phyloP scores from a whole-genome alignment of 2,888 invertebrate species.

The Ceraclea dissimilis region DNA sequence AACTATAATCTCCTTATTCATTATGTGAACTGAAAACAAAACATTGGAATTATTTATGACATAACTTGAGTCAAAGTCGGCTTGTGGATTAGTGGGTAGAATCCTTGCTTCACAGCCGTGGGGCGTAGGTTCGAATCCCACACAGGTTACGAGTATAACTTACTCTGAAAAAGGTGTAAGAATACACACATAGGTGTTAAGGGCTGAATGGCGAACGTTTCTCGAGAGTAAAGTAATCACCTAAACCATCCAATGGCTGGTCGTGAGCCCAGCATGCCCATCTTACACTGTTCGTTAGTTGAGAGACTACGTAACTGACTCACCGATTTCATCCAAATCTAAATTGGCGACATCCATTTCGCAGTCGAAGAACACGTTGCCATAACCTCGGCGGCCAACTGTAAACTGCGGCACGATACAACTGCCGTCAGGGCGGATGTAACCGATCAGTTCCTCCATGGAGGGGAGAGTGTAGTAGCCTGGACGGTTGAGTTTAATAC shows the following conservation, averaged over 20 bases:
- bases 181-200: too few relatives aligned
- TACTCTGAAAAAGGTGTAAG: too few relatives aligned
- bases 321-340: slow-evolving; percentile 79
- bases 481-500: slow-evolving; percentile 65
- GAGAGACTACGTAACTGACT: slow-evolving; percentile 29
- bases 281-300: too few relatives aligned
- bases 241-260: too few relatives aligned
- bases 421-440: slow-evolving; percentile 64
- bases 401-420: slow-evolving; percentile 84
- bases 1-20: slow-evolving; percentile 89
- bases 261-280: too few relatives aligned
- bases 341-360: slow-evolving; percentile 77
- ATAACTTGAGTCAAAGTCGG: neutral
- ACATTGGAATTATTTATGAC: slow-evolving; percentile 8
- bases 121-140: too few relatives aligned
- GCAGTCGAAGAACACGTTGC: slow-evolving; percentile 81
- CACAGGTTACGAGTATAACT: too few relatives aligned
- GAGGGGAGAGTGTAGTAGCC: slow-evolving; percentile 91
- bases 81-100: too few relatives aligned
- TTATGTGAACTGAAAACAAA: slow-evolving; percentile 66
- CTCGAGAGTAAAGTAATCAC: too few relatives aligned
- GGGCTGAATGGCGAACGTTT: too few relatives aligned
- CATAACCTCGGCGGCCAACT: slow-evolving; percentile 83
- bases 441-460: slow-evolving; percentile 67
- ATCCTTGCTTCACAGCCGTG: too few relatives aligned